phyloP scores from a whole-genome alignment of 2,113 vertebrate species.

The Engystomops pustulosus region DNA sequence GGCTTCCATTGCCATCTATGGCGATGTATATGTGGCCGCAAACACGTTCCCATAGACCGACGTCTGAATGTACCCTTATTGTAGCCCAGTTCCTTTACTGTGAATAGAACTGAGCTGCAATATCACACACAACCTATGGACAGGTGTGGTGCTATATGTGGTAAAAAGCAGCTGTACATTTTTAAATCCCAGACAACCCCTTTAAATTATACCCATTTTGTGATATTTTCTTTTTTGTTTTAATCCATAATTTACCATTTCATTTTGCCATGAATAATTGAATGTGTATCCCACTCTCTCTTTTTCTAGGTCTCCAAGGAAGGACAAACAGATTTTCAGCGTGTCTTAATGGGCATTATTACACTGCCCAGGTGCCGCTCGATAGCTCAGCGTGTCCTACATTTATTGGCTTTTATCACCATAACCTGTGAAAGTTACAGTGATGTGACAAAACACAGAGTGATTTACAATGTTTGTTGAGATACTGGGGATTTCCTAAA shows the following conservation, averaged over 20 bases:
- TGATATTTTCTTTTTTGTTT: background rate
- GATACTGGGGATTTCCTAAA: background rate
- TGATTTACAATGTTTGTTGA: constrained; percentile 4
- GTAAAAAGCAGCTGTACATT: too few relatives aligned
- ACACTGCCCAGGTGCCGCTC: background rate
- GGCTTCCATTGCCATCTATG: too few relatives aligned
- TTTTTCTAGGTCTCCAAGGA: background rate
- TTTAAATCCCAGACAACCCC: too few relatives aligned
- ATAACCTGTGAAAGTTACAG: background rate
- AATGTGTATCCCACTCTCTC: background rate
- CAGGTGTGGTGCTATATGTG: too few relatives aligned
- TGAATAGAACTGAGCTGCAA: too few relatives aligned
- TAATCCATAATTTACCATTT: background rate
- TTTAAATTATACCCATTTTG: background rate
- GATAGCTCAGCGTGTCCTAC: background rate
- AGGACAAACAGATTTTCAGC: background rate
- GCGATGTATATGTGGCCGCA: too few relatives aligned
- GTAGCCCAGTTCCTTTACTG: too few relatives aligned
- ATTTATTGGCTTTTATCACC: background rate
- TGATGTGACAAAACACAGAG: constrained; percentile 8
- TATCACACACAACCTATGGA: too few relatives aligned
- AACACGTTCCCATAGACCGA: too few relatives aligned
- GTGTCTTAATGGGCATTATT: constrained; percentile 39
- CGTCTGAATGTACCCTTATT: too few relatives aligned
- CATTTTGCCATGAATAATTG: background rate